A percentile compares a stretch with the other conserved stretches of the same genome.
Evolutionary conservation across 2,888 invertebrate genomes (phyloP).

Genomic region (Tinea semifulvella): DNA sequence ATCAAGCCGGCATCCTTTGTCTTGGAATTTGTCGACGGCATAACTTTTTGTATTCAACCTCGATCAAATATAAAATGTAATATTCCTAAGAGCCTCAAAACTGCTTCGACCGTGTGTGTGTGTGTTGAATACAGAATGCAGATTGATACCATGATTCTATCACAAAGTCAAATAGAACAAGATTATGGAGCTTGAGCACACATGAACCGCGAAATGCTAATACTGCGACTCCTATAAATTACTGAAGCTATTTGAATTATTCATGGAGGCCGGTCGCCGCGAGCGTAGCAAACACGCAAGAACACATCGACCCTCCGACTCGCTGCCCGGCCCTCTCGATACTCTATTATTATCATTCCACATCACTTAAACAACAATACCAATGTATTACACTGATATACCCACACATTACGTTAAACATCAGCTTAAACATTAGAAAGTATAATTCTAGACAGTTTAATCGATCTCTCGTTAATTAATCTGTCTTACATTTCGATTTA

Average conservation of each 20-base stretch:
- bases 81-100: constrained; percentile 1
- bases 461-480: too few relatives aligned
- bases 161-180: constrained; percentile 13
- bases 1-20: constrained; percentile 4
- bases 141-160: constrained; percentile 9
- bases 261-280: constrained; percentile 23
- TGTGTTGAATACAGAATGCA: constrained; percentile 4
- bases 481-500: neutral
- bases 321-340: constrained; percentile 4
- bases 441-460: too few relatives aligned
- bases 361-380: constrained; percentile 2
- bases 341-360: constrained; percentile 9
- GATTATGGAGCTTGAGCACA: constrained; percentile 13
- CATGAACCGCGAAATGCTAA: constrained; percentile 16
- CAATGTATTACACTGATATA: neutral
- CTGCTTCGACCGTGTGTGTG: neutral
- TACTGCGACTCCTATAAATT: constrained; percentile 26
- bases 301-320: constrained; percentile 8
- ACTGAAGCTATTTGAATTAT: constrained; percentile 31
- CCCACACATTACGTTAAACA: too few relatives aligned
- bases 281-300: constrained; percentile 15
- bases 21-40: constrained; percentile 1
- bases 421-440: too few relatives aligned
- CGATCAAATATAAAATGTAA: constrained; percentile 1
- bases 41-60: constrained; percentile 2